phyloP scores from a whole-genome alignment of 2,888 invertebrate species.

The Apotomis turbidana region DNA sequence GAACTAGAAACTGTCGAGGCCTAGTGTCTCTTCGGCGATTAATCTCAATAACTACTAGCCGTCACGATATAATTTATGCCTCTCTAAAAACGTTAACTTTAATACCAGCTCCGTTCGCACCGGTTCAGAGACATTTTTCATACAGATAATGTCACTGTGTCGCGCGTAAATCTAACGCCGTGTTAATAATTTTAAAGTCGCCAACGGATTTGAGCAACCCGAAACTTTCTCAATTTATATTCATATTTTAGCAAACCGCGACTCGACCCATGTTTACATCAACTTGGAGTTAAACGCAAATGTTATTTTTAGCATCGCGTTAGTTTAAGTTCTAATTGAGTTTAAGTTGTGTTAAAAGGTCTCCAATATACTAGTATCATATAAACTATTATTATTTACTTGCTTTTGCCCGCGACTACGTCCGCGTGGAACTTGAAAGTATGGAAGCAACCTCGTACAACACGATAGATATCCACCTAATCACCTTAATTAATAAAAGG shows the following conservation, averaged over 20 bases:
- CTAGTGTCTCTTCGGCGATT: background rate
- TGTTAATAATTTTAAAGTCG: constrained; percentile 77
- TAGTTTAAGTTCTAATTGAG: constrained; percentile 23
- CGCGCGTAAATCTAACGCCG: constrained; percentile 60
- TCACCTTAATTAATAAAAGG: no score
- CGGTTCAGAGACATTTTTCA: constrained; percentile 48
- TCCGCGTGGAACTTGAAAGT: no score
- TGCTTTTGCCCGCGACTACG: no score
- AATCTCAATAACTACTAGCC: background rate
- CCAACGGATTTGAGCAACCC: constrained; percentile 68
- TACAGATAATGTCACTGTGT: constrained; percentile 47
- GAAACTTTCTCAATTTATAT: constrained; percentile 80
- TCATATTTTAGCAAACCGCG: constrained; percentile 77
- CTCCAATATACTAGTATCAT: background rate
- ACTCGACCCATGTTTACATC: constrained; percentile 66
- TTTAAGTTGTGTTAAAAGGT: background rate
- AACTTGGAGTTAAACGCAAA: constrained; percentile 52
- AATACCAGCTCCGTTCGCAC: constrained; percentile 21
- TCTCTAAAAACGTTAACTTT: constrained; percentile 13
- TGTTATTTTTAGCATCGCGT: constrained; percentile 28
- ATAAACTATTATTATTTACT: no score
- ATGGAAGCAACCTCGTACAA: no score
- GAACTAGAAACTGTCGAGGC: no score
- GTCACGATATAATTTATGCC: background rate
- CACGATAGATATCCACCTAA: no score